A percentile compares a stretch with the other conserved stretches of the same genome.
Conservation (phyloP, 2,888 invertebrate species). For the Stenoptilia bipunctidactyla region DNA sequence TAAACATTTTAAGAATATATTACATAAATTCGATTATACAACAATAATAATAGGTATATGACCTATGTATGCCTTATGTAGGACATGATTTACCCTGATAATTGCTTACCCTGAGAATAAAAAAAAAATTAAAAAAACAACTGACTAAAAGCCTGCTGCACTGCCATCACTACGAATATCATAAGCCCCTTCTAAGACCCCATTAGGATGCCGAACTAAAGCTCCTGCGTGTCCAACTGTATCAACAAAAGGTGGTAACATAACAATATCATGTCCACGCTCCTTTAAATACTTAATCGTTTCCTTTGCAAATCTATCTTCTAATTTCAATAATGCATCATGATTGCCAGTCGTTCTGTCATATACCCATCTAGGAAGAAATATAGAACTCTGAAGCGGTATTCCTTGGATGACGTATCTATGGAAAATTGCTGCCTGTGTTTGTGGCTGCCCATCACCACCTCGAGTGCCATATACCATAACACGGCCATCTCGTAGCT, state of each 20-base stretch:
- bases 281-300: constrained; percentile 36
- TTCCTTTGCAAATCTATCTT: constrained; percentile 37
- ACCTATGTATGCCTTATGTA: too few relatives aligned
- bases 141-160: constrained; percentile 42
- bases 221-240: constrained; percentile 46
- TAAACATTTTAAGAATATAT: too few relatives aligned
- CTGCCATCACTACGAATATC: constrained; percentile 50
- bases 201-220: constrained; percentile 41
- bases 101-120: too few relatives aligned
- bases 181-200: constrained; percentile 49
- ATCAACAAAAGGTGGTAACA: constrained; percentile 31
- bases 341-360: constrained; percentile 28
- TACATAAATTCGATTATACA: too few relatives aligned
- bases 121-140: too few relatives aligned
- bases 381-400: constrained; percentile 36
- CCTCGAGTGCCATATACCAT: constrained; percentile 53
- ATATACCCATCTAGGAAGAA: constrained; percentile 48
- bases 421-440: constrained; percentile 55
- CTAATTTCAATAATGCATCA: constrained; percentile 30
- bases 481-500: constrained; percentile 45
- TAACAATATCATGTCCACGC: constrained; percentile 35
- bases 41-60: too few relatives aligned
- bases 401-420: constrained; percentile 46
- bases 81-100: too few relatives aligned
- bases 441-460: constrained; percentile 56